Evolutionary conservation across 53 echinoderm and acorn worm species (phyloP).

Genomic region (Echinometra lucunter): DNA sequence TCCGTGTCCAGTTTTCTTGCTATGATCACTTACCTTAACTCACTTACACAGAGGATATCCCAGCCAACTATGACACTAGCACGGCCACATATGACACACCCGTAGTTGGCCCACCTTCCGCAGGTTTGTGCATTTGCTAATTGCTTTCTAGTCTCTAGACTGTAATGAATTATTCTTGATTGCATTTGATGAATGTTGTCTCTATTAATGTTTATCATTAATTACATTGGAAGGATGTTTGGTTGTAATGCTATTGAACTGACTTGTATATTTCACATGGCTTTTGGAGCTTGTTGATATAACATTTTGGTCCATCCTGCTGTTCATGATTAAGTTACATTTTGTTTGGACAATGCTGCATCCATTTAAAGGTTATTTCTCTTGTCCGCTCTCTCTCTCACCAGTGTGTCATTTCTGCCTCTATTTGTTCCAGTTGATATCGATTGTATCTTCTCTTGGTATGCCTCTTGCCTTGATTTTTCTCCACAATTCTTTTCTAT

Average conservation of each 20-base stretch:
- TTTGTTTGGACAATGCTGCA: conserved; percentile 6
- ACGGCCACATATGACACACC: conserved; percentile 62
- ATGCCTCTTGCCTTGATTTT: neutral
- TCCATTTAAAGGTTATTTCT: neutral
- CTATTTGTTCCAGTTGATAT: neutral
- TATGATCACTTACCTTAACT: conserved; percentile 45
- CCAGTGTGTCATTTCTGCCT: neutral
- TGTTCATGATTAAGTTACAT: neutral
- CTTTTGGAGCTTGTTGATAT: neutral
- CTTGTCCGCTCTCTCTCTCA: neutral
- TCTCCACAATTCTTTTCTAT: no score
- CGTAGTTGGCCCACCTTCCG: conserved; percentile 61
- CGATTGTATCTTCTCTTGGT: neutral
- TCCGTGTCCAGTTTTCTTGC: conserved; percentile 43
- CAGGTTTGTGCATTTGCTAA: conserved; percentile 68
- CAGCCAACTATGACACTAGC: conserved; percentile 67
- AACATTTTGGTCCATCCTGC: neutral
- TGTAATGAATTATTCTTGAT: neutral
- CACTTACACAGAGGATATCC: conserved; percentile 59
- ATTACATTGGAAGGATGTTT: conserved; percentile 1
- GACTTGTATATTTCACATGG: neutral
- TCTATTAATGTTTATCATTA: conserved; percentile 23
- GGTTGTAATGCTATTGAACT: neutral
- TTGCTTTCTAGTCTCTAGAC: conserved; percentile 49
- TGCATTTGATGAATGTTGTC: neutral